Evolutionary conservation across 2,888 invertebrate species (phyloP), one percentile per base, ranked within the genome.

Genomic region (Eledona agricola): DNA sequence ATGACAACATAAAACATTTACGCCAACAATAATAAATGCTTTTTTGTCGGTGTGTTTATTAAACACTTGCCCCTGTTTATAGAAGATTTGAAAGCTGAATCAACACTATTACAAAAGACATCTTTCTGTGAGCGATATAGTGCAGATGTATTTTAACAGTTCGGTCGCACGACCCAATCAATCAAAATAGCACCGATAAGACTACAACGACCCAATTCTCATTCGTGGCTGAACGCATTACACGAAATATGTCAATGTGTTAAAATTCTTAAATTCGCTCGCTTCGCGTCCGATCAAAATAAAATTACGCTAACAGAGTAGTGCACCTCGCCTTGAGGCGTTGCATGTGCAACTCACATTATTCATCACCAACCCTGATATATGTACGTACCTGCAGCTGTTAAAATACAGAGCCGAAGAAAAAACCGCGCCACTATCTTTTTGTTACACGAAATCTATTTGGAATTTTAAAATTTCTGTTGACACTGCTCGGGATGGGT

Each of bases 281-380:
- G n/a, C n/a, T n/a, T n/a, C n/a, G n/a, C n/a, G n/a, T n/a, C n/a
- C n/a, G 58, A 64, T 63, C 63, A 63, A 66, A 67, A 67, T 63
- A 64, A 66, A 67, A 69, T 63, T 64, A 62, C 60, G 58, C 59
- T 53, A 59, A 60, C 63, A 67, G 67, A 67, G 68, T 69, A 69
- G 67, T 69, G 67, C 69, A 69, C 69, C 67, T 66, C 64, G 63
- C 63, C 61, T 64, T 62, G 55, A 61, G 58, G 35, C 62, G 54
- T 69, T 70, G 69, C 69, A 70, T 70, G 69, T 65, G 65, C 68
- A 64, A 43, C 56, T 59, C 62, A 57, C 69, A 70, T 70, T 70
- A 67, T 62, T 67, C 53, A 57, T 51, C 19, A 37, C 16, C 40
- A 35, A 19, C 34, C 23, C 53, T 66, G 61, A 63, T 63, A 59